phyloP scores from a whole-genome alignment of 2,113 vertebrate genomes.

The Hemichromis elongatus region DNA sequence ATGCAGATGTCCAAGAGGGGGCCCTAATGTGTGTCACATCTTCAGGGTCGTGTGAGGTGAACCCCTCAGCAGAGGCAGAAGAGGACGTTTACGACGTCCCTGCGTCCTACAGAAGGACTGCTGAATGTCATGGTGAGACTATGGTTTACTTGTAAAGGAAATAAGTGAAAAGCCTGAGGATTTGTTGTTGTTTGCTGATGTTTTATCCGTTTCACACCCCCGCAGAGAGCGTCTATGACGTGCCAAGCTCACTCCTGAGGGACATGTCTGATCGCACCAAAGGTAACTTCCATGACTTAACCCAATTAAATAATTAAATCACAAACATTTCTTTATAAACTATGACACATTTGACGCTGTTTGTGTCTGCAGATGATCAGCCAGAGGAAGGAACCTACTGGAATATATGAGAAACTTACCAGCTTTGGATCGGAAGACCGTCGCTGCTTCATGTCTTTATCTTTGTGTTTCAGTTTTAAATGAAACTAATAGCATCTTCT shows the following conservation, averaged over 20 bases:
- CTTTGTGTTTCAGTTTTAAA: background rate
- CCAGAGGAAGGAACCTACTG: slow-evolving; percentile 1
- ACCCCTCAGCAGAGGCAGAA: background rate
- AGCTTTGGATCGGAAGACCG: background rate
- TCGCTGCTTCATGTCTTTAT: background rate
- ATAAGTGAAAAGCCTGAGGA: background rate
- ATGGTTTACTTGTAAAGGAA: background rate
- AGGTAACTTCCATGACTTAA: slow-evolving; percentile 35
- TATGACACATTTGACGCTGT: background rate
- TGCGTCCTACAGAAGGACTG: background rate
- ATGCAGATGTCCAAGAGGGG: background rate
- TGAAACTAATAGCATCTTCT: background rate
- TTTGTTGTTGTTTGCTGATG: background rate
- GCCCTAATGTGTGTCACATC: background rate
- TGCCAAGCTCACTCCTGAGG: slow-evolving; percentile 57
- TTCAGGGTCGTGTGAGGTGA: background rate
- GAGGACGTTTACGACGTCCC: slow-evolving; percentile 63
- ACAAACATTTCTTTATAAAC: background rate
- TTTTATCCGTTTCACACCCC: background rate
- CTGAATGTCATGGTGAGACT: slow-evolving; percentile 27
- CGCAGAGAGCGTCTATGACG: slow-evolving; percentile 65
- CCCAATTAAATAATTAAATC: background rate
- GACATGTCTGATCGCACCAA: background rate
- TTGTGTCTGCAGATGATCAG: slow-evolving; percentile 38
- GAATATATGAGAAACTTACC: slow-evolving; percentile 25